These are phyloP conservation scores for Galeopterus variegatus DNA, from an alignment of 2,113 vertebrate genomes.

Conservation along the genomic window DNA sequence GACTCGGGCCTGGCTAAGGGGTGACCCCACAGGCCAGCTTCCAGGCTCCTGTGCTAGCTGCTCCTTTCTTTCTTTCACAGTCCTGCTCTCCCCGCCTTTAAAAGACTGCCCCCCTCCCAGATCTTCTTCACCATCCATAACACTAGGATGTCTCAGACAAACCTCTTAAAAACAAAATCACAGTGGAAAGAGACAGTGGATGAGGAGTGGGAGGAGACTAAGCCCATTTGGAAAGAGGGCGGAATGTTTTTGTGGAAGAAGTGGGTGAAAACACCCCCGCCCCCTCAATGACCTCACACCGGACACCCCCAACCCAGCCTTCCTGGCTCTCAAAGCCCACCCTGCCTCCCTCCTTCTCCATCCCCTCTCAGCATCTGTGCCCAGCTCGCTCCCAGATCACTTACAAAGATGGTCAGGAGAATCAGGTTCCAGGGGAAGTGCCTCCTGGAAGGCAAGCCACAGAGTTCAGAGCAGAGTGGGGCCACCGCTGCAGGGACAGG, in stretches of 20 bases:
- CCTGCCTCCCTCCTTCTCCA: neutral
- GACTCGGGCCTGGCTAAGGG: neutral
- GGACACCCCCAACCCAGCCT: neutral
- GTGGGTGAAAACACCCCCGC: neutral
- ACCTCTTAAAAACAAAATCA: neutral
- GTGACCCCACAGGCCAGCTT: neutral
- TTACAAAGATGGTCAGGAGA: conserved; percentile 95
- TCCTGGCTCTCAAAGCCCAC: neutral
- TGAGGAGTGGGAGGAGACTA: neutral
- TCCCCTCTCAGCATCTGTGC: neutral
- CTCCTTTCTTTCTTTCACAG: neutral
- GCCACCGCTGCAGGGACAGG: neutral
- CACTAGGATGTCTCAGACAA: neutral
- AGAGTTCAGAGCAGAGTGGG: neutral
- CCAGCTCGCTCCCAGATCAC: conserved; percentile 76
- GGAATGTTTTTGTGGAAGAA: neutral
- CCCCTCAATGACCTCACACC: neutral
- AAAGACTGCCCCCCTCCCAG: neutral
- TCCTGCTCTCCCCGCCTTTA: neutral
- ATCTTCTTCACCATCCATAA: neutral
- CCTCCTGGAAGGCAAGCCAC: conserved; percentile 91
- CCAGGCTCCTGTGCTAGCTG: neutral
- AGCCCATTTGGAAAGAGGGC: neutral
- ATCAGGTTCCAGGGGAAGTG: conserved; percentile 97
- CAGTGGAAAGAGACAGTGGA: neutral